phyloP scores from a whole-genome alignment of 2,113 vertebrate genomes.

The Thermophis baileyi region DNA sequence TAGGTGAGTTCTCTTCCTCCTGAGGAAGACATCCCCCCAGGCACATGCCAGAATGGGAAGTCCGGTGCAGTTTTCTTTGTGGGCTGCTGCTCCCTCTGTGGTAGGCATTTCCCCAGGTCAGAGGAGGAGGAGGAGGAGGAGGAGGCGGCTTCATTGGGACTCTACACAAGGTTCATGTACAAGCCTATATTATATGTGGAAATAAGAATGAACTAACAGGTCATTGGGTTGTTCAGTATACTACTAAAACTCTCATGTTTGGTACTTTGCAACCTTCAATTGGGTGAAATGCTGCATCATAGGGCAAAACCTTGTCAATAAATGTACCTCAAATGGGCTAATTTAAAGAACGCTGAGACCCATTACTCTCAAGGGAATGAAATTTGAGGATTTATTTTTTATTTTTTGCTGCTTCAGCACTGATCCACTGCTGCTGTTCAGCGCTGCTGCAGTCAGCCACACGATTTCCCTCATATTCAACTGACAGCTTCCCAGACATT shows the following conservation, averaged over 20 bases:
- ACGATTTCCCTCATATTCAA: neutral
- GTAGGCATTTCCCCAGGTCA: neutral
- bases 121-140: neutral
- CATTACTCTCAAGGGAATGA: neutral
- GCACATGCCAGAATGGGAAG: neutral
- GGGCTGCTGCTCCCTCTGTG: neutral
- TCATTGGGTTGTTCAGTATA: neutral
- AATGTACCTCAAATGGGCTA: neutral
- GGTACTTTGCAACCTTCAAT: neutral
- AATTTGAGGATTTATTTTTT: neutral
- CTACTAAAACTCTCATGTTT: neutral
- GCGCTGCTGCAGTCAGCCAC: neutral
- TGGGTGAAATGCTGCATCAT: neutral
- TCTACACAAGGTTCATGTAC: no score
- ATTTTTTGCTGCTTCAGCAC: no score
- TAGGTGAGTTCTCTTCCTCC: neutral
- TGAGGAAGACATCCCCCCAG: no score
- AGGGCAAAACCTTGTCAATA: neutral
- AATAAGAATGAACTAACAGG: no score
- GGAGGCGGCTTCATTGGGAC: no score
- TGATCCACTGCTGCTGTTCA: neutral
- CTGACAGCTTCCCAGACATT: neutral
- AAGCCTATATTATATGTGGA: no score
- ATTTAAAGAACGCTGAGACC: neutral
- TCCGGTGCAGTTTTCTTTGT: neutral